phyloP scores from a whole-genome alignment of 2,113 vertebrate genomes.

The Climacteris rufus region DNA sequence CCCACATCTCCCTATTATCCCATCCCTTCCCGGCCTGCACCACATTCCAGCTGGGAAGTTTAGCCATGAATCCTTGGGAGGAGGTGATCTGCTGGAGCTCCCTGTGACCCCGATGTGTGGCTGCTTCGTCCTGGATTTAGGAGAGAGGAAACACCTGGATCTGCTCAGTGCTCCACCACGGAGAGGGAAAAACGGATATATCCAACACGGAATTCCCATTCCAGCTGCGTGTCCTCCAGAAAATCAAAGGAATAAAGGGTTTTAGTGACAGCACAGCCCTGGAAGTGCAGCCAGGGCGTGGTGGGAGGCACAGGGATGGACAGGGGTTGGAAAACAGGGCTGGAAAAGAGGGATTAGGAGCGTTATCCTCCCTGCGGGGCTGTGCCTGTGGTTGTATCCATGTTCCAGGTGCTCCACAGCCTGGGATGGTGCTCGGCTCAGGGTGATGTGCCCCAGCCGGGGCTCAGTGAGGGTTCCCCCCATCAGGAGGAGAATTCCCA shows the following conservation, averaged over 20 bases:
- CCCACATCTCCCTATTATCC: not conserved
- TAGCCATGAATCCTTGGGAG: not conserved
- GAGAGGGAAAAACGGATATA: too few species aligned
- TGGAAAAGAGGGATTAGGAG: not conserved
- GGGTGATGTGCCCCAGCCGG: too few species aligned
- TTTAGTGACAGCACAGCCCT: not conserved
- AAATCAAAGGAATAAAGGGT: not conserved
- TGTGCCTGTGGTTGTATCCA: not conserved
- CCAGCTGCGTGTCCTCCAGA: not conserved
- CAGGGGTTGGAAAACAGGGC: too few species aligned
- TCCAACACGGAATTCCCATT: too few species aligned
- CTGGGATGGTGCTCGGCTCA: too few species aligned
- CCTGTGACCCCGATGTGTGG: too few species aligned
- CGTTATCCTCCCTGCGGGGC: not conserved
- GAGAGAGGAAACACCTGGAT: too few species aligned
- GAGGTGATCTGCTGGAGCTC: too few species aligned
- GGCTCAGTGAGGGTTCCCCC: rapidly evolving
- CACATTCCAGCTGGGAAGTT: not conserved
- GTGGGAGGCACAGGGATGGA: rapidly evolving
- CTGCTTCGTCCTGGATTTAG: too few species aligned
- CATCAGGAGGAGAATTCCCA: not conserved
- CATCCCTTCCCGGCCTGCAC: not conserved
- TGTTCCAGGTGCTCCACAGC: not conserved
- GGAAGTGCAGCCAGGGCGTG: not conserved
- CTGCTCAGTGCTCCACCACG: too few species aligned